Evolutionary conservation across 2,797 vertebrate species (phyloP).

Genomic region (Lacerta agilis): DNA sequence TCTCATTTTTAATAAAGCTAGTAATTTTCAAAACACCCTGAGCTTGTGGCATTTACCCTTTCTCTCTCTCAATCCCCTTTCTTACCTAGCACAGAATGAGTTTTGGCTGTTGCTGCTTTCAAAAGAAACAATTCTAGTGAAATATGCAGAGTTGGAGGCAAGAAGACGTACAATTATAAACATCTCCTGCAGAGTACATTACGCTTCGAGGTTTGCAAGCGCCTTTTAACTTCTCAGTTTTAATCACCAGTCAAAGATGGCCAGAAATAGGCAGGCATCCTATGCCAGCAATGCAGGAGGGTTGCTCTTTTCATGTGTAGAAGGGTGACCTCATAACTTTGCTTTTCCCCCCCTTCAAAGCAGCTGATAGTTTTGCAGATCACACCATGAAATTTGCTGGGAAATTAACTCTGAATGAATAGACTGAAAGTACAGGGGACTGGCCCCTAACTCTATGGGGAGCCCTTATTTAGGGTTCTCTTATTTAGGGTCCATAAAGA

Average conservation of each 20-base stretch:
- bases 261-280: not conserved
- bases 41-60: not conserved
- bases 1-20: constrained; percentile 26
- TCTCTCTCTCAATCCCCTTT: constrained; percentile 8
- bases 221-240: constrained; percentile 22
- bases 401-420: not conserved
- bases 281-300: not conserved
- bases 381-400: not conserved
- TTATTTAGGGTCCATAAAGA: not conserved
- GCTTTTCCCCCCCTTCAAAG: not conserved
- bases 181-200: constrained; percentile 38
- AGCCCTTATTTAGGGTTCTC: not conserved
- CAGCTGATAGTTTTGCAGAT: not conserved
- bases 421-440: not conserved
- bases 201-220: constrained; percentile 36
- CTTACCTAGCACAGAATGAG: constrained; percentile 4
- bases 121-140: constrained; percentile 17
- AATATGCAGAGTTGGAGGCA: constrained; percentile 27
- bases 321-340: not conserved
- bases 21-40: not conserved
- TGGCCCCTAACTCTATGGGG: not conserved
- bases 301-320: not conserved
- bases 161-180: constrained; percentile 21
- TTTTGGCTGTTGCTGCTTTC: not conserved
- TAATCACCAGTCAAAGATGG: constrained; percentile 36